Evolutionary conservation across 1,140 invertebrate genomes (phyloP), one percentile per base, ranked within the genome.

Genomic region (Orussus abietinus): DNA sequence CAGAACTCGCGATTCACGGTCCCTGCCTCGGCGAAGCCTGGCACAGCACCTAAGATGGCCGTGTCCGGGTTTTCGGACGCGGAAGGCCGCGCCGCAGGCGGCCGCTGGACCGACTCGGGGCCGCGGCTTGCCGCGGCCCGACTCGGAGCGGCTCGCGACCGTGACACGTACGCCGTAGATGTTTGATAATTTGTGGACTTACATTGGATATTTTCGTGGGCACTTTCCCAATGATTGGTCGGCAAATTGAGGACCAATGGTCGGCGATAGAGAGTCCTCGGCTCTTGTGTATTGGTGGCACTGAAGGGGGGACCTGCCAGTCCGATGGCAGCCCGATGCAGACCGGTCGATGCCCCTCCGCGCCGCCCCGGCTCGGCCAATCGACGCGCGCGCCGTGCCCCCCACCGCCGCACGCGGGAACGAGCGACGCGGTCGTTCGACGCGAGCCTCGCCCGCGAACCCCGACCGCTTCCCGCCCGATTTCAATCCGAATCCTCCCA

Each of bases 101-200:
- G 37, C 33, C 38, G 20, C 38, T n/a, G n/a, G n/a, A n/a, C n/a
- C n/a, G n/a, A n/a, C n/a, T n/a, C n/a, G n/a, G n/a, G n/a, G n/a
- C n/a, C n/a, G n/a, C n/a, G n/a, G n/a, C n/a, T n/a, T n/a, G n/a
- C n/a, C n/a, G n/a, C n/a, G n/a, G n/a, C n/a, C n/a, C 34, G 36
- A 32, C 37, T n/a, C 9, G 4, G 32, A 26, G 38, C 45, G 60
- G 7, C n/a, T 18, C 49, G 43, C 55, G 53, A 47, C 44, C 47
- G 34, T 41, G 9, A 45, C 45, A 53, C 49, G 49, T 55, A 44
- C 49, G 29, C 43, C 42, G 49, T 45, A 62, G 64, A 64, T 69
- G 75, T 76, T 79, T 77, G 77, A 80, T 82, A 82, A 83, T 82
- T 80, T 82, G 80, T 79, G 77, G 75, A 85, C 83, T 84, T 84